Base-by-base conservation (phyloP, 2,888 invertebrate genomes). In the Clunio marinus region DNA sequence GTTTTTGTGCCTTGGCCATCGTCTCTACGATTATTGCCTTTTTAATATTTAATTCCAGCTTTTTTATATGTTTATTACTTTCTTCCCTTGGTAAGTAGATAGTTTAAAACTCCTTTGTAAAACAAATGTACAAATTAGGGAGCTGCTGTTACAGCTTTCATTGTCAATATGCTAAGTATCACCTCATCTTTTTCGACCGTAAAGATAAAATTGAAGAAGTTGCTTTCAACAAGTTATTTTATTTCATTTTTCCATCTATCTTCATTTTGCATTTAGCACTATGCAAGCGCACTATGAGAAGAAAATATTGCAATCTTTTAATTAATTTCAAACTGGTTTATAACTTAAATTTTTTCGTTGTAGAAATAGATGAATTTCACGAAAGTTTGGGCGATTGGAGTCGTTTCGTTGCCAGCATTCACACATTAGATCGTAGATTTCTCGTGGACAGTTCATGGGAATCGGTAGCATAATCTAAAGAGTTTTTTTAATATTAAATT, bases 381-480 rank as follows among this genome's bases (percentile, higher is more conserved):
- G 82, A 79, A 93, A 93, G 73, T 85, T 86, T 57, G 92, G 92
- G 69, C 92, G 81, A 77, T 86, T 86, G 45, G 83, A 81, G 74
- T 89, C 89, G 75, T 88, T 87, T 66, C 89, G 81, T 75, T 90
- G 88, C 92, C 92, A 93, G 76, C 92, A 93, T 75, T 93, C 91
- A 74, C 86, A 83, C 89, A 93, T 90, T 75, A 93, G 80, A 77
- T 91, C 91, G 79, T 87, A 91, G 74, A 93, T 89, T 78, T 93
- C 91, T 74, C 88, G 88, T 28, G 91, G 88, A 77, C 91, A 91
- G 78, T 88, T 87, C 74, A 85, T 82, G 70, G 91, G 91, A 75
- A 86, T 83, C 62, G 86, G 84, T 69, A 90, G 81, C 68, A 84
- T 75, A 73, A 81, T 77, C 83, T 83, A 74, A n/a, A n/a, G n/a